Base-by-base conservation (phyloP, 2,888 invertebrate genomes). In the Endomychus coccineus region DNA sequence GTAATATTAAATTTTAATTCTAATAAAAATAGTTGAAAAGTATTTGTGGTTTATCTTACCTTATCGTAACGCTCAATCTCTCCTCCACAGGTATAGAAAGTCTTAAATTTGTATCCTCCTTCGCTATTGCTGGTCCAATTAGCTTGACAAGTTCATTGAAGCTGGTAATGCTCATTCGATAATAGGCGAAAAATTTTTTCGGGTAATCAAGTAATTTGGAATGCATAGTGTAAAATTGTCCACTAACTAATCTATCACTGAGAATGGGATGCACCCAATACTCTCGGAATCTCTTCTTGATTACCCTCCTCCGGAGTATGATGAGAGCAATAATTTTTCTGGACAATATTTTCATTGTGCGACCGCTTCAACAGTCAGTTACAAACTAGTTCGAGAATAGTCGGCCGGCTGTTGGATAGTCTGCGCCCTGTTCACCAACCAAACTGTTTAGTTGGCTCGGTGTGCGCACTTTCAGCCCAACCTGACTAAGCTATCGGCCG, bases 171-270 rank as follows among this genome's bases (percentile, higher is more conserved):
- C 36, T 40, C 40, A 40, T 36, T 35, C 40, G 16, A 32, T 36
- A 39, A 42, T 23, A 42, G 19, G 30, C 35, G 27, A 27, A 42
- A 41, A 25, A 32, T n/a, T 34, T n/a, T 41, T 37, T 37, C 17
- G 28, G 33, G 29, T 25, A 33, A 15, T 35, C 25, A 10, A 40
- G 24, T 28, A 42, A 27, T 40, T 39, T 39, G 13, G 39, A 42
- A 42, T 38, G 42, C 22, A 42, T 13, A 15, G 34, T 42, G 31
- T 42, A 35, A 42, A 40, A 42, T 40, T 39, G 40, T 36, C 42
- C 34, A 27, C 34, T 34, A 14, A 25, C 24, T 42, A 40, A 32
- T 42, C 42, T 37, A 31, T 40, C 32, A 42, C 42, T 42, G 39
- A 21, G 41, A 7, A 37, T 40, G 34, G 38, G 39, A 41, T 40